These are phyloP conservation scores for Rhinolophus sinicus DNA, from an alignment of 2,113 vertebrate genomes.

Conservation along the genomic window DNA sequence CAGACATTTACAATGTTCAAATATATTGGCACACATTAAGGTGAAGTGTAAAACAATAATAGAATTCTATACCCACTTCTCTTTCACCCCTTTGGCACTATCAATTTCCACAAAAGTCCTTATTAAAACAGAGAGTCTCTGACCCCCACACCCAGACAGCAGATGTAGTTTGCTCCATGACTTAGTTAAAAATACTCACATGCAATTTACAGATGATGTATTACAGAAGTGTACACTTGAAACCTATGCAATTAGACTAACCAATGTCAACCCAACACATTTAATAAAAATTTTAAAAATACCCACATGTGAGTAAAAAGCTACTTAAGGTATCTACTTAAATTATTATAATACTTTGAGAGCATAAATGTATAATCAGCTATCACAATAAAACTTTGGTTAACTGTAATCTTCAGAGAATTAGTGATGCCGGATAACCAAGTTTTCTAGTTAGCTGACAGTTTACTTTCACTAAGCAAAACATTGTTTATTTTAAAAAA, in stretches of 20 bases:
- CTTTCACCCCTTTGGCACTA: conserved; percentile 26
- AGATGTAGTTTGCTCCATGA: conserved; percentile 8
- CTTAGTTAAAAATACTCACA: conserved; percentile 41
- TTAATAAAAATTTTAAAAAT: no score
- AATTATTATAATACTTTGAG: conserved; percentile 29
- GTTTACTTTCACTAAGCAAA: conserved; percentile 49
- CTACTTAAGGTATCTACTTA: background rate
- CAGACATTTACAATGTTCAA: conserved; percentile 65
- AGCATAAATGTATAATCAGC: background rate
- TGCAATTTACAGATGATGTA: background rate
- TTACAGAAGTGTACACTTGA: no score
- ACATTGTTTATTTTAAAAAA: background rate
- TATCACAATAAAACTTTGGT: conserved; percentile 41
- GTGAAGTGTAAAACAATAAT: conserved; percentile 51
- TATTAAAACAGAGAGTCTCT: conserved; percentile 24
- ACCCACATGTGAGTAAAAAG: background rate
- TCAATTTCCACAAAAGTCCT: conserved; percentile 48
- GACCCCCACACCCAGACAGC: background rate
- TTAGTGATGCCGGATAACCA: conserved; percentile 41
- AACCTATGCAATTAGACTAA: no score
- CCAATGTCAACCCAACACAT: no score
- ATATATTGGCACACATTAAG: conserved; percentile 52
- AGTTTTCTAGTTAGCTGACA: conserved; percentile 13
- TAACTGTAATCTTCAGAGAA: conserved; percentile 46
- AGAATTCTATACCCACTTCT: conserved; percentile 49